Evolutionary conservation across 2,888 invertebrate species (phyloP).

Genomic region (Drosophila yooni): DNA sequence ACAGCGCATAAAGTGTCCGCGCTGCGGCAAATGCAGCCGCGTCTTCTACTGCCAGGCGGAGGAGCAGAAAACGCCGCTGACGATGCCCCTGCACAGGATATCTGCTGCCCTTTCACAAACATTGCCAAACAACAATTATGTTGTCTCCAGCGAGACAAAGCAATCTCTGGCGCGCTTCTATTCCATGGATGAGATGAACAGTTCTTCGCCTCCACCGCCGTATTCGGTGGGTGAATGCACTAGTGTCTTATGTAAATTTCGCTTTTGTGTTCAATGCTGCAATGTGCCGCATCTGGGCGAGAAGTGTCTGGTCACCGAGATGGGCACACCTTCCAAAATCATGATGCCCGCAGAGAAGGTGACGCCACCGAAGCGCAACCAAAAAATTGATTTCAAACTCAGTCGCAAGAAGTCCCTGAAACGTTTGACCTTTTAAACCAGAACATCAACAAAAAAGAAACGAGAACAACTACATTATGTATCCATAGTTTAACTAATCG

Average conservation of each 20-base stretch:
- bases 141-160: conserved; percentile 6
- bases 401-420: conserved; percentile 69
- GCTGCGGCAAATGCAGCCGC: conserved; percentile 66
- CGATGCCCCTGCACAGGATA: neutral
- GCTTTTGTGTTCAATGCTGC: conserved; percentile 76
- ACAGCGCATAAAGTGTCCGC: conserved; percentile 72
- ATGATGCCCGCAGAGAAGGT: conserved; percentile 55
- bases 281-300: conserved; percentile 76
- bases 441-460: neutral
- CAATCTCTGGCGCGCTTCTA: conserved; percentile 50
- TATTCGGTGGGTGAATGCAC: conserved; percentile 68
- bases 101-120: conserved; percentile 52
- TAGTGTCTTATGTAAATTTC: conserved; percentile 68
- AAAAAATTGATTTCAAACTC: conserved; percentile 58
- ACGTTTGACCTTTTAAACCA: conserved; percentile 61
- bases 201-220: conserved; percentile 1
- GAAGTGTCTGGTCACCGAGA: conserved; percentile 70
- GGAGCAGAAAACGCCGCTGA: conserved; percentile 4
- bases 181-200: conserved; percentile 62
- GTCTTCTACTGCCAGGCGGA: conserved; percentile 50
- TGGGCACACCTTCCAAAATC: conserved; percentile 79
- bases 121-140: conserved; percentile 46
- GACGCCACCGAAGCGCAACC: conserved; percentile 67
- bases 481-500: conserved; percentile 25
- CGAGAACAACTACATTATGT: conserved; percentile 10